These are phyloP conservation scores for Coracopsis vasa DNA, from an alignment of 2,113 vertebrate genomes.

Conservation along the genomic window DNA sequence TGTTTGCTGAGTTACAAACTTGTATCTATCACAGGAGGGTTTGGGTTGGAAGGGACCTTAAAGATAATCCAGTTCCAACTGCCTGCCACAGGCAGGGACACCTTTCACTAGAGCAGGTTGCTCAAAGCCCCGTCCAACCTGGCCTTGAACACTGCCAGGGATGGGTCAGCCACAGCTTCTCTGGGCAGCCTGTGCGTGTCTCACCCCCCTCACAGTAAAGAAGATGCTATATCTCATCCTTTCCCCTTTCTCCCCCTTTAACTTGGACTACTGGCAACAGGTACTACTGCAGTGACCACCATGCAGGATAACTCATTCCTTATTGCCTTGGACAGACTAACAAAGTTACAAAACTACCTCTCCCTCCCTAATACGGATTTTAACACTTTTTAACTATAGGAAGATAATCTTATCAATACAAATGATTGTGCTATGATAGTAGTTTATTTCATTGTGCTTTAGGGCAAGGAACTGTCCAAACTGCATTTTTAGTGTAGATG, in stretches of 20 bases:
- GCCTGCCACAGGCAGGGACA: neutral
- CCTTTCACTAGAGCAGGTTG: neutral
- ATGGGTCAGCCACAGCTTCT: neutral
- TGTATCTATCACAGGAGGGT: fast-evolving
- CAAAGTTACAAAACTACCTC: fast-evolving
- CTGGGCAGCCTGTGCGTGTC: neutral
- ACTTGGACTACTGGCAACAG: fast-evolving
- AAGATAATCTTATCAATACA: fast-evolving
- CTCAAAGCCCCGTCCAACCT: neutral
- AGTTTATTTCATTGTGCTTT: neutral
- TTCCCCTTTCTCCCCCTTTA: fast-evolving
- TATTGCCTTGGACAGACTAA: neutral
- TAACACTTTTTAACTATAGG: neutral
- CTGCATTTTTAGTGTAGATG: fast-evolving
- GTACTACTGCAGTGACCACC: neutral
- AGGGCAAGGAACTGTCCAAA: neutral
- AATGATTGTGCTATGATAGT: fast-evolving
- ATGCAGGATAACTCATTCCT: fast-evolving
- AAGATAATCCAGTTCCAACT: neutral
- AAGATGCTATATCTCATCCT: neutral
- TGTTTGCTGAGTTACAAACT: fast-evolving
- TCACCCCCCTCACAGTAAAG: neutral
- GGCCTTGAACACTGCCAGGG: neutral
- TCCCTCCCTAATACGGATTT: neutral
- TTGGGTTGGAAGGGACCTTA: neutral